phyloP scores from a whole-genome alignment of 37 sponge, comb jelly and placozoan species.

The Halichondria panicea region DNA sequence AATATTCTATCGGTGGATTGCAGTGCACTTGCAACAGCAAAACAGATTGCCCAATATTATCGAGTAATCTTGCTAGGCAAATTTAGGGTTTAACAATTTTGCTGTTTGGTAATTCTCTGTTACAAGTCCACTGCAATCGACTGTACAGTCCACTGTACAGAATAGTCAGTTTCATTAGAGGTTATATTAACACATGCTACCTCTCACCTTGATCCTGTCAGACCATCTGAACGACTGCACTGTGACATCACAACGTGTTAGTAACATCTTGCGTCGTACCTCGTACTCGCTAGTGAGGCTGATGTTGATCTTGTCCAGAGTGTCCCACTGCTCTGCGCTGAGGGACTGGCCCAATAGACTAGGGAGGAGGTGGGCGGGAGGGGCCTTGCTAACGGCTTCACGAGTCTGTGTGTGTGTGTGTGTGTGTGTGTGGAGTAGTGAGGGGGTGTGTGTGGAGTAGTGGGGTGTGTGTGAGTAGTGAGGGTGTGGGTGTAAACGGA shows the following conservation, averaged over 20 bases:
- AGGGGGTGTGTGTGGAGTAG: too few species aligned
- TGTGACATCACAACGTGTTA: constrained; percentile 90
- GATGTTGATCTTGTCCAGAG: constrained; percentile 72
- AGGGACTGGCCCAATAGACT: constrained; percentile 49
- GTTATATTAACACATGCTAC: too few species aligned
- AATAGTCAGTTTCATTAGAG: too few species aligned
- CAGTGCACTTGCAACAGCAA: too few species aligned
- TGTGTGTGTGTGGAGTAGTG: background rate
- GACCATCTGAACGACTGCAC: constrained; percentile 91
- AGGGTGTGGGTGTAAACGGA: background rate
- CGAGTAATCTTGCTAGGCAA: too few species aligned
- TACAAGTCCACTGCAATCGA: too few species aligned
- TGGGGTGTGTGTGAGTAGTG: too few species aligned
- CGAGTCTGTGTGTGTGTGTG: constrained; percentile 16
- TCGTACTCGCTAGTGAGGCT: constrained; percentile 68
- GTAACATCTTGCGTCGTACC: constrained; percentile 73
- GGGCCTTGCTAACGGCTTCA: constrained; percentile 16
- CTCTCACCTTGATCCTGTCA: constrained; percentile 63
- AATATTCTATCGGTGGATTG: too few species aligned
- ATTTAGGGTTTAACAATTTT: too few species aligned
- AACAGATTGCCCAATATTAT: too few species aligned
- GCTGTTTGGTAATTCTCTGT: too few species aligned
- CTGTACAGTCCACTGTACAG: too few species aligned
- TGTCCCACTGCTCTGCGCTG: constrained; percentile 59
- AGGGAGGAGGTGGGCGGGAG: constrained; percentile 22